Base-by-base conservation (phyloP, 2,888 invertebrate genomes). In the Megalurothrips usitatus region DNA sequence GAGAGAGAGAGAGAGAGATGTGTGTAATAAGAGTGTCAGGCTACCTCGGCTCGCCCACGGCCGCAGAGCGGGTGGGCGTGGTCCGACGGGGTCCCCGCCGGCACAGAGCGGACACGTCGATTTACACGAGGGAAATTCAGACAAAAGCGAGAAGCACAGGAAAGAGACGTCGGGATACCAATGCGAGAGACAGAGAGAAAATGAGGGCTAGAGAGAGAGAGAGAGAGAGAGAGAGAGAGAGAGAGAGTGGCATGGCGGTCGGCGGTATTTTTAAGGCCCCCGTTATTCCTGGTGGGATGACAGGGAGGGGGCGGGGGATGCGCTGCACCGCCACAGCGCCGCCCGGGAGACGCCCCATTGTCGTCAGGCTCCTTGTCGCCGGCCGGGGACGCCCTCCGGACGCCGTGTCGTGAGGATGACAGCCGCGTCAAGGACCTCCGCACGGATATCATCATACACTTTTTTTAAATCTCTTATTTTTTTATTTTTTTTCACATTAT, bases 221-320 rank as follows among this genome's bases (percentile, higher is more conserved):
- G 52, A 8, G 58, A 17, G 14, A 58, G n/a, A 58, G 58, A 58
- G 58, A 6, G n/a, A 58, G 58, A 58, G 58, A 58, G 58, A 58
- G 12, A 17, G 58, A 17, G 68, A n/a, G 68, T 12, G 26, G 68
- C 68, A 58, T 19, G 80, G 68, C 11, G 26, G 68, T 49, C 63
- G 6, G 80, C 23, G 28, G 68, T 58, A 58, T 58, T 58, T 58
- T 58, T 58, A 58, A 58, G 58, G 58, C 58, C 58, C 58, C 34
- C 14, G 58, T n/a, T 58, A 58, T 58, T 58, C 58, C 58, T 58
- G 58, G 34, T 43, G 6, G 58, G 58, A 58, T 58, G 58, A 58
- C 58, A 19, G 58, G 63, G 63, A n/a, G 68, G 23, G 68, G 68
- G 68, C 0, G 6, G 9, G 68, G 68, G 68, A 6, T 23, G 6